Conservation (phyloP, 2,888 invertebrate genomes). For the Scaptomyza cyrtandrae region DNA sequence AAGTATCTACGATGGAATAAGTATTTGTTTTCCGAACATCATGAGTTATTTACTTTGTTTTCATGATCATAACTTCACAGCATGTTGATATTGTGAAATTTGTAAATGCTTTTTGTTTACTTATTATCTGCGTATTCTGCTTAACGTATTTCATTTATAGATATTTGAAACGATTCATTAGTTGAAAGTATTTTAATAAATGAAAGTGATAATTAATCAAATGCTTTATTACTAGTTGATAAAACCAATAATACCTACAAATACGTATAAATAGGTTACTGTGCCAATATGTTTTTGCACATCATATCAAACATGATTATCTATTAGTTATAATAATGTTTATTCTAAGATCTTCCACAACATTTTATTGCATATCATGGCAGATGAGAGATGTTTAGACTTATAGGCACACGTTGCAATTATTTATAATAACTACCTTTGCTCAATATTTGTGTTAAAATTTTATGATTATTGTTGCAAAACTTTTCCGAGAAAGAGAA, state of each 20-base stretch:
- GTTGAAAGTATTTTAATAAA: no score
- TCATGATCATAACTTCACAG: no score
- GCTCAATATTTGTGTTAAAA: conserved; percentile 75
- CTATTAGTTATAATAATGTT: conserved; percentile 13
- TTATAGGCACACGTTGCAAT: conserved; percentile 36
- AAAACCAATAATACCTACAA: neutral
- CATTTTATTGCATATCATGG: conserved; percentile 31
- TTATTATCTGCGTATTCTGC: no score
- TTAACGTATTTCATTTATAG: no score
- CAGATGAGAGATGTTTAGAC: conserved; percentile 27
- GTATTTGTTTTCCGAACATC: no score
- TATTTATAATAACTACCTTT: conserved; percentile 68
- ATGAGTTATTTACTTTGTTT: no score
- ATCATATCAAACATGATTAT: conserved; percentile 6
- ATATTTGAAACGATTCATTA: no score
- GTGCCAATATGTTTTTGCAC: conserved; percentile 2
- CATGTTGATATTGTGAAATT: no score
- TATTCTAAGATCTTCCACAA: conserved; percentile 10
- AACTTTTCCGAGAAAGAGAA: conserved; percentile 78
- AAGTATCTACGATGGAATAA: no score
- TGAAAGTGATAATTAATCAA: neutral
- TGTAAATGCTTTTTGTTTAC: no score
- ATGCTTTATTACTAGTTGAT: neutral
- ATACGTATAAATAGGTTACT: conserved; percentile 10
- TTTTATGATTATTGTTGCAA: conserved; percentile 73